phyloP scores from a whole-genome alignment of 2,888 invertebrate genomes.

The Agelastica alni region DNA sequence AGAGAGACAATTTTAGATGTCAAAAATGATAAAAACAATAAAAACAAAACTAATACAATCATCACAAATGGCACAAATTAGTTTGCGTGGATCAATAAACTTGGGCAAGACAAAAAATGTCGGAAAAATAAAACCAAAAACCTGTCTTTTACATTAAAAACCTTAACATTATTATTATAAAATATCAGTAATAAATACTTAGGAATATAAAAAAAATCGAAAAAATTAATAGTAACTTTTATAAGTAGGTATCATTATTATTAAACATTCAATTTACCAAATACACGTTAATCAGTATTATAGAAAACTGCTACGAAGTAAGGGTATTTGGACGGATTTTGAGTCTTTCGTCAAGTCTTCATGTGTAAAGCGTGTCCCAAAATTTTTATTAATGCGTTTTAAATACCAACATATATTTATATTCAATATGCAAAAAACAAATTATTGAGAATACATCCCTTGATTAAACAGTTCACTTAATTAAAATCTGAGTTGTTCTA shows the following conservation, averaged over 20 bases:
- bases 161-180: constrained; percentile 3
- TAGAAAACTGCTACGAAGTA: constrained; percentile 16
- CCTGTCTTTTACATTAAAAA: constrained; percentile 21
- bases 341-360: too few species aligned
- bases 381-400: too few species aligned
- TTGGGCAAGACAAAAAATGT: constrained; percentile 17
- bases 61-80: constrained; percentile 25
- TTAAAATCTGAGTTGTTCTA: too few species aligned
- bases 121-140: constrained; percentile 6
- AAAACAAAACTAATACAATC: constrained; percentile 15
- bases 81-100: constrained; percentile 15
- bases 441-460: too few species aligned
- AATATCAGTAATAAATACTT: constrained; percentile 25
- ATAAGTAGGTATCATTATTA: constrained; percentile 27
- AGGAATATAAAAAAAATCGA: constrained; percentile 13
- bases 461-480: too few species aligned
- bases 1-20: constrained; percentile 19
- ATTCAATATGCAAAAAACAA: too few species aligned
- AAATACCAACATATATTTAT: too few species aligned
- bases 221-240: constrained; percentile 29
- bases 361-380: too few species aligned
- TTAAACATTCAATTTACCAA: constrained; percentile 11
- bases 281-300: constrained; percentile 12
- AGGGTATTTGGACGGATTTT: constrained; percentile 32
- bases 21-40: constrained; percentile 17